These are phyloP conservation scores for Phthorimaea operculella DNA, from an alignment of 1,140 invertebrate species.

Conservation along the genomic window DNA sequence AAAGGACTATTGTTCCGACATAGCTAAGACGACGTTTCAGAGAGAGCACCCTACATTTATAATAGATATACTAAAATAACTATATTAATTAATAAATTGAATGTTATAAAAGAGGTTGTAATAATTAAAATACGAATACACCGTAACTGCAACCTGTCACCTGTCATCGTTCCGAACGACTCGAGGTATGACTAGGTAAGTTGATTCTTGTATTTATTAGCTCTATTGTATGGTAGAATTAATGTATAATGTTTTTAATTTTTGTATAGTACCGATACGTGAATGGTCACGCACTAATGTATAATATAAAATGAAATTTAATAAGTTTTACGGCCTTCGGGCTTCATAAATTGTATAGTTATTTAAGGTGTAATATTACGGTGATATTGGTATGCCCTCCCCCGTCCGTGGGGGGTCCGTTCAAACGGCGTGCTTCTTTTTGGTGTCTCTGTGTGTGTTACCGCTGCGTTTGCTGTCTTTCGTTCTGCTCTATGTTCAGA, in stretches of 20 bases:
- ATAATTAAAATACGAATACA: slow-evolving; percentile 61
- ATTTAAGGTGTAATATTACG: slow-evolving; percentile 49
- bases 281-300: slow-evolving; percentile 43
- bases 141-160: slow-evolving; percentile 33
- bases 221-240: slow-evolving; percentile 60
- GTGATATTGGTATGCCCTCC: neutral
- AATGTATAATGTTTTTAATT: slow-evolving; percentile 66
- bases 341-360: slow-evolving; percentile 55
- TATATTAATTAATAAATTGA: slow-evolving; percentile 52
- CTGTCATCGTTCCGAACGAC: slow-evolving; percentile 31
- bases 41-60: slow-evolving; percentile 38
- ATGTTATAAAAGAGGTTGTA: slow-evolving; percentile 64
- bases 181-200: slow-evolving; percentile 57
- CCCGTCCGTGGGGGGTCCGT: neutral
- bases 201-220: slow-evolving; percentile 63
- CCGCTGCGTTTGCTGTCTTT: slow-evolving; percentile 5
- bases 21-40: slow-evolving; percentile 32
- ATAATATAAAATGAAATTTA: slow-evolving; percentile 50
- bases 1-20: neutral
- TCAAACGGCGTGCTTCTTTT: slow-evolving; percentile 4
- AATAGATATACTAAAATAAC: slow-evolving; percentile 52
- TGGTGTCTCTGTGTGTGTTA: slow-evolving; percentile 11
- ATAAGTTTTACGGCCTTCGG: slow-evolving; percentile 48
- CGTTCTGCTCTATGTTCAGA: neutral
- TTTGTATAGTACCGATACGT: slow-evolving; percentile 62